A percentile compares a stretch with the other conserved stretches of the same genome.
These are phyloP conservation scores for Yponomeuta sedellus DNA, from an alignment of 2,888 invertebrate species.

Conservation along the genomic window DNA sequence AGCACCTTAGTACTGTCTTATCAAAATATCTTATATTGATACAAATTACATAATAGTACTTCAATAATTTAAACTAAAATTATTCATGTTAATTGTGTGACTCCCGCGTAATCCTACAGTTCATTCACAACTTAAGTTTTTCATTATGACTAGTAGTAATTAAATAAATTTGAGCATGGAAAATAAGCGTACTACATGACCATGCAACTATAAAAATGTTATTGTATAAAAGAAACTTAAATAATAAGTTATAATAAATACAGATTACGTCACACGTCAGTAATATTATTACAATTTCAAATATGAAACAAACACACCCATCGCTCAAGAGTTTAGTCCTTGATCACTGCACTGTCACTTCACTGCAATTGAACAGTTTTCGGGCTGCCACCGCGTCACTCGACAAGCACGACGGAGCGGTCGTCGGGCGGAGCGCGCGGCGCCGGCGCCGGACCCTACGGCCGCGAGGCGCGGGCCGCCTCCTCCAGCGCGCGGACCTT, in stretches of 20 bases:
- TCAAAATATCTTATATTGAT: conserved; percentile 9
- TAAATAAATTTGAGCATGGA: conserved; percentile 74
- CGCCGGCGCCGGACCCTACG: conserved; percentile 39
- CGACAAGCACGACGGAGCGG: conserved; percentile 10
- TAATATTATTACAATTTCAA: conserved; percentile 19
- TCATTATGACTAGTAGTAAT: conserved; percentile 73
- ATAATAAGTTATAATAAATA: conserved; percentile 61
- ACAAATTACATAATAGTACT: neutral
- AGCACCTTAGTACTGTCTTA: conserved; percentile 38
- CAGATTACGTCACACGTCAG: conserved; percentile 50
- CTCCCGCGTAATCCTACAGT: conserved; percentile 37
- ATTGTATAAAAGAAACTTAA: conserved; percentile 49
- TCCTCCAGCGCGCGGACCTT: conserved; percentile 91
- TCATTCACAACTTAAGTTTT: conserved; percentile 47
- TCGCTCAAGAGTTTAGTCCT: neutral
- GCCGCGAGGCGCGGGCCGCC: conserved; percentile 82
- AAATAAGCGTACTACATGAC: conserved; percentile 67
- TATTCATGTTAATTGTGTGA: conserved; percentile 39
- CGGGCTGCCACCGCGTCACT: conserved; percentile 7
- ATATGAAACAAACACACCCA: neutral
- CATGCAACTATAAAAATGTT: conserved; percentile 71
- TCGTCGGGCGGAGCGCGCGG: conserved; percentile 9
- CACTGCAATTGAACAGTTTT: neutral
- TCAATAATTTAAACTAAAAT: conserved; percentile 54
- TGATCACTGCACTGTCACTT: neutral